Evolutionary conservation across 2,113 vertebrate genomes (phyloP), one percentile per base, ranked within the genome.

Genomic region (Lagopus muta): DNA sequence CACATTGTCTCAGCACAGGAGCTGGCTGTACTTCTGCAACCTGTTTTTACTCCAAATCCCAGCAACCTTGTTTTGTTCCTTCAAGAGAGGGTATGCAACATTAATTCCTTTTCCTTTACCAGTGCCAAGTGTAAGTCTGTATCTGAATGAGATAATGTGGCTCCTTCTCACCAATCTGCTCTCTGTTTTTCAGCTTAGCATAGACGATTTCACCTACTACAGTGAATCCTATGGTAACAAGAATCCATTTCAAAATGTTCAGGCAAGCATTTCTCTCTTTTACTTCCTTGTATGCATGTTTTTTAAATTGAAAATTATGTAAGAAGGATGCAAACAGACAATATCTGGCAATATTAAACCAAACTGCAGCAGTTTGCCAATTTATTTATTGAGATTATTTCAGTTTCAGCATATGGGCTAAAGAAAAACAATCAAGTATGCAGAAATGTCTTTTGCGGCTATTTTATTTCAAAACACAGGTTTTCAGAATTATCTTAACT

Each of bases 191-290:
- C 90, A 97, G 96, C 92, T 97, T 73, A 95, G 97, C 36, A 8
- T 93, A 92, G 93, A 95, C 50, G 96, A 98, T 85, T 94, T 96
- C 95, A 96, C 91, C 9, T 89, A 96, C 93, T 76, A 97, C 84
- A 83, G 91, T 72, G 87, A 96, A 82, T 72, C 75, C 82, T 92
- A 73, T 69, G 64, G 81, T 94, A 96, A 94, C 92, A 88, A 95
- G 90, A 95, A 93, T 52, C 95, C 87, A 1, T 95, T 97, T 91
- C 86, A 89, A 84, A 97, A 97, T 89, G 30, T 97, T 87, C 96
- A 97, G 97, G 97, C 94, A 97, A 97, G 96, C 28, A 73, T 83
- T 90, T 92, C 8, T 88, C 30, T 84, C 45, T 82, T 92, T 58
- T 89, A 47, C 89, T 87, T 90, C 34, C 50, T 77, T 81, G 47